Base-by-base conservation (phyloP, 2,888 invertebrate species). In the Andricus curvator region DNA sequence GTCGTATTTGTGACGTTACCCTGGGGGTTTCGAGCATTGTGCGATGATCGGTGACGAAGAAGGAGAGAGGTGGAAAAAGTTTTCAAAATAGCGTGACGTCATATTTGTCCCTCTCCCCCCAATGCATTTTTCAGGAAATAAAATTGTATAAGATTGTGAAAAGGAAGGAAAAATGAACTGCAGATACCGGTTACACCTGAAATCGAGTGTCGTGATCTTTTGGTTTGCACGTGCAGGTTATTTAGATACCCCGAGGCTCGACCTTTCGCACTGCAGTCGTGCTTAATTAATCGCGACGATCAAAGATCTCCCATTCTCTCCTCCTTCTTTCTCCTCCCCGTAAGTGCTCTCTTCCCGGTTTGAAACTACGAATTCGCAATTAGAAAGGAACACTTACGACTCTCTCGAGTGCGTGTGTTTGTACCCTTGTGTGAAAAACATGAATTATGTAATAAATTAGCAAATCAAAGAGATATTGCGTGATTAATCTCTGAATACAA, bases 381-480 rank as follows among this genome's bases (percentile, higher is more conserved):
- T 88, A 87, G 86, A 85, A 86, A 88, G 86, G 83, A 87, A 88
- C 84, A 83, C 84, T 81, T 82, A 82, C 82, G 82, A 81, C 60
- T 48, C 37, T 78, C 78, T 62, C 25, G 44, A 81, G 64, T 60
- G 44, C 77, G 41, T 62, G 41, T 77, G 67, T 62, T 78, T 68
- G 22, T 77, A 77, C 25, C 67, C 37, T 60, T 51, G 77, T 79
- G 78, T 82, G 83, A 82, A 82, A 68, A 81, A 86, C 84, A 88
- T 88, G 89, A 88, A 88, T 88, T 88, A 88, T 88, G 88, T 85
- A 87, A 87, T 85, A 85, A 88, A 88, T 88, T 87, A 87, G 83
- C 85, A 82, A 84, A 85, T 85, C 84, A 81, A 81, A 81, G 84
- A 82, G 80, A 82, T 81, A 68, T 77, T 81, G 82, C 77, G 80